These are phyloP conservation scores for Candoia aspera DNA, from an alignment of 2,113 vertebrate genomes.

Conservation along the genomic window DNA sequence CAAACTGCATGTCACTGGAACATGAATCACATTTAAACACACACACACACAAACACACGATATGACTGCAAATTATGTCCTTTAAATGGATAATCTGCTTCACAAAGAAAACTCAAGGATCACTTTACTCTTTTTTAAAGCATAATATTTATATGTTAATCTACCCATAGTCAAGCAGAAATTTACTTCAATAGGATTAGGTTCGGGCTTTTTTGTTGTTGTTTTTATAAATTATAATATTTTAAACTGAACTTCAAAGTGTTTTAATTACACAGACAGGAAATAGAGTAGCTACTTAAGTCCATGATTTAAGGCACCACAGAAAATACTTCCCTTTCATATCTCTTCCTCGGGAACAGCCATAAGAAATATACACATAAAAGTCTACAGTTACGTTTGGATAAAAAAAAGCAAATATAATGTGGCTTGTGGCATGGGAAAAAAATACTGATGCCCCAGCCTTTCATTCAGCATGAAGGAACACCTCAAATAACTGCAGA, in stretches of 20 bases:
- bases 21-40: slow-evolving; percentile 19
- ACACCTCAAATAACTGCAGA: not conserved
- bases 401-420: not conserved
- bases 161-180: not conserved
- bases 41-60: not conserved
- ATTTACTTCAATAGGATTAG: slow-evolving; percentile 18
- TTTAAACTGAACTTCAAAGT: not conserved
- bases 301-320: not conserved
- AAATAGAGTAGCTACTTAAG: not conserved
- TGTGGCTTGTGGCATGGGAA: not conserved
- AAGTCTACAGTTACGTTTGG: not conserved
- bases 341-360: not conserved
- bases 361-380: not conserved
- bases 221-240: not conserved
- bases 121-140: not conserved
- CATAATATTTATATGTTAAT: not conserved
- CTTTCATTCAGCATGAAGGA: not conserved
- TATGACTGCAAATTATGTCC: slow-evolving; percentile 1
- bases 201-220: not conserved
- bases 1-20: slow-evolving; percentile 27
- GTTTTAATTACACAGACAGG: slow-evolving; percentile 8
- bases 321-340: not conserved
- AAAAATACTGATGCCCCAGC: not conserved
- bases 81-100: not conserved
- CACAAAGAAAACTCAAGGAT: slow-evolving; percentile 32